Evolutionary conservation across 2,797 vertebrate species (phyloP).

Genomic region (Delichon dasypus): DNA sequence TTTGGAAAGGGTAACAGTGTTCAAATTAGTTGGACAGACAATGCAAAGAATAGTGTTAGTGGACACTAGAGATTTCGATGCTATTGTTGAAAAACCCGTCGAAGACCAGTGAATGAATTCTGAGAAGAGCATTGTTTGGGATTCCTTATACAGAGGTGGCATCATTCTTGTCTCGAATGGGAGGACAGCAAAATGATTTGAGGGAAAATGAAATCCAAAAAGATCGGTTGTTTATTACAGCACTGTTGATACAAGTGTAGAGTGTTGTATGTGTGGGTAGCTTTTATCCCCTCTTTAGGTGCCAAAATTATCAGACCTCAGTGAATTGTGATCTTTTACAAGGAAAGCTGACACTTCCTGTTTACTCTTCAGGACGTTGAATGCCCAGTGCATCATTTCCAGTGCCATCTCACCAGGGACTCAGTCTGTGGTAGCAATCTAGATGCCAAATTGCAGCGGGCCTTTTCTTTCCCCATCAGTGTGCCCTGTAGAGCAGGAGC

Average conservation of each 20-base stretch:
- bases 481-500: background rate
- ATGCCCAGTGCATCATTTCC: background rate
- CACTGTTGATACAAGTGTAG: background rate
- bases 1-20: slow-evolving; percentile 84
- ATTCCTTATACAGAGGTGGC: background rate
- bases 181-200: background rate
- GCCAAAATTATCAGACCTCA: background rate
- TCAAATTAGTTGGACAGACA: slow-evolving; percentile 44
- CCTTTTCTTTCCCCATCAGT: background rate
- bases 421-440: background rate
- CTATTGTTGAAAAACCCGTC: slow-evolving; percentile 4
- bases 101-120: slow-evolving; percentile 12
- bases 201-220: background rate
- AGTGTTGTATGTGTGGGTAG: background rate
- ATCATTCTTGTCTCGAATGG: background rate
- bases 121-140: background rate
- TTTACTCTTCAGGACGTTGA: background rate
- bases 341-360: background rate
- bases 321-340: background rate
- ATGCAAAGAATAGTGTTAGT: slow-evolving; percentile 26
- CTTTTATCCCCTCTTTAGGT: background rate
- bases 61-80: slow-evolving; percentile 31
- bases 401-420: background rate
- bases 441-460: background rate
- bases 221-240: background rate